These are phyloP conservation scores for Embidobia sp. DNA, from an alignment of 2,888 invertebrate species.

Conservation along the genomic window DNA sequence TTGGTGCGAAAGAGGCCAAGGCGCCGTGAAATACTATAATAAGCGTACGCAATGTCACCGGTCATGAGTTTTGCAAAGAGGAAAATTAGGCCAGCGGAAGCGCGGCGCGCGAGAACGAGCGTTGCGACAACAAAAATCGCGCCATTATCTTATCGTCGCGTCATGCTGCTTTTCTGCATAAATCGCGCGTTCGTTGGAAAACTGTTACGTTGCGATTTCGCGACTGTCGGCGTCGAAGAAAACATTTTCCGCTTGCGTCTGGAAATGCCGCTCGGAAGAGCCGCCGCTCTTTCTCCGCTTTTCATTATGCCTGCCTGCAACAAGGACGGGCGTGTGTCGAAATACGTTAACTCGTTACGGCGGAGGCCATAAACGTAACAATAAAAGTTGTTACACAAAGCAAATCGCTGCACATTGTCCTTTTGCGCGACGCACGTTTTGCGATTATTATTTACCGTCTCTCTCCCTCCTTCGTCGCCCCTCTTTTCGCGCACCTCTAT, in stretches of 20 bases:
- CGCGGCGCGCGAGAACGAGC: constrained; percentile 61
- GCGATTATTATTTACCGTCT: constrained; percentile 50
- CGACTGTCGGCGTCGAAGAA: constrained; percentile 37
- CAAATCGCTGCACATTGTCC: constrained; percentile 60
- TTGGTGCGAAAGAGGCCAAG: constrained; percentile 60
- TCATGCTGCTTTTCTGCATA: constrained; percentile 54
- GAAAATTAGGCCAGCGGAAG: constrained; percentile 72
- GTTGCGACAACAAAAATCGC: constrained; percentile 66
- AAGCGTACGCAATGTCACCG: constrained; percentile 66
- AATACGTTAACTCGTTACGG: constrained; percentile 55
- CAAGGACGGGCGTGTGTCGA: constrained; percentile 51
- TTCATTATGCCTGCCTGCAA: constrained; percentile 50
- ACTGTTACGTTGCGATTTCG: constrained; percentile 53
- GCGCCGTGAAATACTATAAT: constrained; percentile 56
- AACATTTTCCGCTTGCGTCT: constrained; percentile 48
- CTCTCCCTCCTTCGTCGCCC: neutral
- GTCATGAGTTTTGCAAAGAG: constrained; percentile 64
- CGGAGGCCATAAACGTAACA: constrained; percentile 65
- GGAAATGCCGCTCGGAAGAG: constrained; percentile 26
- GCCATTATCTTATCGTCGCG: constrained; percentile 56
- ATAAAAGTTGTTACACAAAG: constrained; percentile 64
- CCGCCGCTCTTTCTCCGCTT: constrained; percentile 51
- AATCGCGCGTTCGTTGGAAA: constrained; percentile 44
- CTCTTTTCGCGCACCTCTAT: constrained; percentile 19
- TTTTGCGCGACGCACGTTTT: constrained; percentile 56